Percentiles rank a stretch among this genome's conserved stretches.
Evolutionary conservation across 2,888 invertebrate genomes (phyloP).

Genomic region (Ariolimax columbianus): DNA sequence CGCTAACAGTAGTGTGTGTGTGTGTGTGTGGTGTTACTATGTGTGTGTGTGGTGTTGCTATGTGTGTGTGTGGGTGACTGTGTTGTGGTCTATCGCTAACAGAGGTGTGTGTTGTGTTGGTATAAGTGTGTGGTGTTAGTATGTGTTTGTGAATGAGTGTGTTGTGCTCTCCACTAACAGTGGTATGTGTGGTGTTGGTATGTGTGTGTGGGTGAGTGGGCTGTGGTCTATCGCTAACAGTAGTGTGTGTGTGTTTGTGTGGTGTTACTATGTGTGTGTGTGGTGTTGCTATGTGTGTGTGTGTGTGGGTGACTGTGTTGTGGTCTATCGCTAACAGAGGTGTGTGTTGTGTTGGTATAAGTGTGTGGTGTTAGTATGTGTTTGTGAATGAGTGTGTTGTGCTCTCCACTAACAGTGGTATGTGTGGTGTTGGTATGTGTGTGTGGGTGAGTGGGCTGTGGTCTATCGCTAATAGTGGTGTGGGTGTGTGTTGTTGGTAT

Average conservation of each 20-base stretch:
- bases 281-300: not conserved
- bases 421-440: too few species aligned
- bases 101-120: not conserved
- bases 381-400: not conserved
- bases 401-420: too few species aligned
- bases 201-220: slow-evolving; percentile 46
- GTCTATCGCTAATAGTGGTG: not conserved
- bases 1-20: too few species aligned
- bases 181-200: too few species aligned
- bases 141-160: not conserved
- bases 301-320: not conserved
- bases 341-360: not conserved
- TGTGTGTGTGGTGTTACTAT: not conserved
- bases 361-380: too few species aligned
- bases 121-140: too few species aligned
- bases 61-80: not conserved
- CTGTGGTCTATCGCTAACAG: not conserved
- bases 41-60: not conserved
- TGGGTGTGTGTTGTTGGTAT: not conserved
- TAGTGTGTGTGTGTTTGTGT: not conserved
- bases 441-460: slow-evolving; percentile 42
- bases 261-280: not conserved
- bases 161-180: too few species aligned
- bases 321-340: not conserved
- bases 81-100: not conserved